Evolutionary conservation across 2,113 vertebrate genomes (phyloP), one percentile per base, ranked within the genome.

Genomic region (Solea solea): DNA sequence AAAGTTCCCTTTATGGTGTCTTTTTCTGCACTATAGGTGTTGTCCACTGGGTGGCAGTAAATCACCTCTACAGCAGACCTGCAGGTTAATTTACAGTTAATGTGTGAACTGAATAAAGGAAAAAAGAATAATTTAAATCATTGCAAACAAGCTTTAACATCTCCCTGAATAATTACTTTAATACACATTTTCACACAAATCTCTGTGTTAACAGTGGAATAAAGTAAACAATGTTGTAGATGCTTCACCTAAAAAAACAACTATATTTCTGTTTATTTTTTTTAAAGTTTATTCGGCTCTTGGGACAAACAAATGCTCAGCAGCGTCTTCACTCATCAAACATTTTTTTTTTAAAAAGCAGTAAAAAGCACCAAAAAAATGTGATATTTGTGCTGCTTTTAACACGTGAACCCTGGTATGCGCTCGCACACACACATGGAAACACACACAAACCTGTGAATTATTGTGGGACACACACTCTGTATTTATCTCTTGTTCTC

Each of bases 31-130:
- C 1, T 66, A 7, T 49, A 12, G 1, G 8, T 11, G 13, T 25
- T 52, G 49, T 71, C 88, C 86, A 86, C 66, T 67, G 54, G 83
- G 9, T 83, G 83, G 82, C 83, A 58, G 66, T 80, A 53, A 77
- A 67, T 70, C 59, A 21, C 74, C 60, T 69, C 59, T 41, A 13
- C 53, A 58, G 13, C 70, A 63, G 10, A 69, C 49, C 53, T 21
- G 15, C 50, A 21, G 25, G 4, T 10, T 15, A 5, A 28, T 64
- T 41, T 16, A 3, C 11, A 48, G 11, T 48, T 48, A 34, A 15
- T 67, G 34, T 44, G 15, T 51, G 8, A 14, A 9, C 27, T n/a
- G 25, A 13, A 51, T 48, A 25, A 74, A 52, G 21, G 6, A 58
- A 9, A 8, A 5, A 21, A 46, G n/a, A 59, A 3, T 51, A 13